Base-by-base conservation (phyloP, 2,888 invertebrate species). In the Muscina levida region DNA sequence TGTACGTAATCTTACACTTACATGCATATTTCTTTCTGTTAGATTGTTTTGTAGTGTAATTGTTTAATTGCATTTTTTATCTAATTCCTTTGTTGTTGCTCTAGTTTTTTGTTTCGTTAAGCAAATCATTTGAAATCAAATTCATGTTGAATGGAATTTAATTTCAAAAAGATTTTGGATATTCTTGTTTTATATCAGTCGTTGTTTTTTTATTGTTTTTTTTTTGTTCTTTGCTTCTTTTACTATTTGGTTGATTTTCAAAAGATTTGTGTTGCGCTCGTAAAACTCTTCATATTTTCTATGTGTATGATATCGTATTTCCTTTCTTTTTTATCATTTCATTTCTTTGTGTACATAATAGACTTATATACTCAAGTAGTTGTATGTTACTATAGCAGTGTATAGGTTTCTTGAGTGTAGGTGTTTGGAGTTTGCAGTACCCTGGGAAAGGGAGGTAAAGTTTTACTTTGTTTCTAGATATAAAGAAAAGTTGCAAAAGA, bases 1-100 rank as follows among this genome's bases (percentile, higher is more conserved):
- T 31, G 31, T n/a, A 31, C 3, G 31, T 31, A 5, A 31, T 31
- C 3, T 3, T 5, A 31, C 31, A 5, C 31, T 31, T 31, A 31
- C 31, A 31, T 31, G n/a, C n/a, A n/a, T n/a, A n/a, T n/a, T n/a
- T n/a, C n/a, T 31, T 3, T 31, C 8, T 31, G 31, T 31, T 31
- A 8, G 31, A 31, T 31, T 31, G 31, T 31, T 31, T 31, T 31
- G 8, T 31, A 8, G 4, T 31, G 8, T 31, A 8, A 31, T 31
- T 62, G 39, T 62, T 42, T 62, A 62, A 62, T 62, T 62, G 62
- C 39, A 62, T 62, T 62, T 53, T 62, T 62, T 39, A 11, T 62
- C 42, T 42, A 15, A 37, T 39, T 42, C 19, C 22, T 17, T 57
- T 57, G 31, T 5, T 1, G 2, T 59, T 59, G 1, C 2, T 15